phyloP scores from a whole-genome alignment of 2,888 invertebrate genomes.

The Liopterus haemorrhoidalis region DNA sequence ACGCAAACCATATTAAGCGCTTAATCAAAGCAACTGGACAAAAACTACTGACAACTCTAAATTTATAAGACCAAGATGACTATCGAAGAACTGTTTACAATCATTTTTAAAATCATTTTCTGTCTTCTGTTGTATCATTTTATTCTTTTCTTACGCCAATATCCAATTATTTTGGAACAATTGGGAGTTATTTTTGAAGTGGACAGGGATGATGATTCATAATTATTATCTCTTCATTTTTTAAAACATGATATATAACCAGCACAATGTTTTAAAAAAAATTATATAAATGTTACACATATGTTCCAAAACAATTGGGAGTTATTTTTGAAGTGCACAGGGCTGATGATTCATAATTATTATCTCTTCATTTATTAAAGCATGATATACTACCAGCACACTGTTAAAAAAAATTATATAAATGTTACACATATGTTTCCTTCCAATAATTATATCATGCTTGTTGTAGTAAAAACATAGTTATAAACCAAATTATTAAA shows the following conservation, averaged over 20 bases:
- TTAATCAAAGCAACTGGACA: conserved; percentile 57
- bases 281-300: too few species aligned
- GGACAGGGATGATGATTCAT: neutral
- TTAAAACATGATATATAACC: too few species aligned
- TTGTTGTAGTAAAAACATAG: too few species aligned
- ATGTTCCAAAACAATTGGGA: neutral
- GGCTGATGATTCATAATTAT: neutral
- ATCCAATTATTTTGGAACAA: neutral
- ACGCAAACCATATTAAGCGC: conserved; percentile 55
- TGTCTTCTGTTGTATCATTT: neutral
- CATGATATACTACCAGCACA: too few species aligned
- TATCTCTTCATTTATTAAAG: too few species aligned
- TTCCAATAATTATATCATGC: too few species aligned
- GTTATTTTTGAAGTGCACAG: neutral
- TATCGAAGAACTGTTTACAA: neutral
- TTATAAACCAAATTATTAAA: too few species aligned
- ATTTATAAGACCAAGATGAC: conserved; percentile 36
- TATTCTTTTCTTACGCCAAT: neutral
- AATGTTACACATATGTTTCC: neutral
- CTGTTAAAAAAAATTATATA: too few species aligned
- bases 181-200: neutral
- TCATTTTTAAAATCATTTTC: neutral
- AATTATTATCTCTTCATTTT: too few species aligned
- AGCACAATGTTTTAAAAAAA: too few species aligned
- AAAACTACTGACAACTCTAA: conserved; percentile 47